Conservation (phyloP, 2,888 invertebrate genomes). For the Lepidochitona cinerea region DNA sequence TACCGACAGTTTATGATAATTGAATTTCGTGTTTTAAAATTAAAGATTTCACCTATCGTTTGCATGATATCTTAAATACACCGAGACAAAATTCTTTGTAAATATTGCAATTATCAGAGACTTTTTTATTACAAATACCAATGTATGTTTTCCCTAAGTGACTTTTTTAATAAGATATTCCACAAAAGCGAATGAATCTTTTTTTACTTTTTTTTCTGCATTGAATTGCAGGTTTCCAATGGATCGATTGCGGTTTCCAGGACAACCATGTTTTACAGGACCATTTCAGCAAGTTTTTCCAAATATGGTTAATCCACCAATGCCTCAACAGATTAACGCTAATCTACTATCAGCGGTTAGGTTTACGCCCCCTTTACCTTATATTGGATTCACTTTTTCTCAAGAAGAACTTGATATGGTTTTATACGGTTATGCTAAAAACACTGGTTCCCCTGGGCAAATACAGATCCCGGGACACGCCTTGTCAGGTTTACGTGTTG, state of each 20-base stretch:
- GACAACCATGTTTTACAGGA: slow-evolving; percentile 15
- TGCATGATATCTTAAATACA: too few species aligned
- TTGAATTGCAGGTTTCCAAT: slow-evolving; percentile 11
- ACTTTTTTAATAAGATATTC: too few species aligned
- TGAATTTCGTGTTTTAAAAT: too few species aligned
- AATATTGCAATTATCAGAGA: too few species aligned
- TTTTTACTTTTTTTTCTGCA: background rate
- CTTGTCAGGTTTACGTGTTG: slow-evolving; percentile 60
- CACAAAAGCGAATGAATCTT: slow-evolving; percentile 28
- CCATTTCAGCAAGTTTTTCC: background rate
- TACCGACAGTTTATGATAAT: too few species aligned
- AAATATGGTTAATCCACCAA: background rate
- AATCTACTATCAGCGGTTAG: background rate
- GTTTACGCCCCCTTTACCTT: slow-evolving; percentile 24
- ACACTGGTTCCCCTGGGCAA: slow-evolving; percentile 36
- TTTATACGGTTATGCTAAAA: slow-evolving; percentile 64
- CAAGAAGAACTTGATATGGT: slow-evolving; percentile 66
- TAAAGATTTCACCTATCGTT: too few species aligned
- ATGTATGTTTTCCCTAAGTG: too few species aligned
- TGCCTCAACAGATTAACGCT: background rate
- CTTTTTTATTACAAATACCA: too few species aligned
- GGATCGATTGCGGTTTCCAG: slow-evolving; percentile 12
- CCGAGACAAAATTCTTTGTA: too few species aligned
- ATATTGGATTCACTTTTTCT: slow-evolving; percentile 44
- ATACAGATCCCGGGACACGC: slow-evolving; percentile 57